A percentile compares a stretch with the other conserved stretches of the same genome.
phyloP scores from a whole-genome alignment of 2,113 vertebrate species.

The Labeo catla region DNA sequence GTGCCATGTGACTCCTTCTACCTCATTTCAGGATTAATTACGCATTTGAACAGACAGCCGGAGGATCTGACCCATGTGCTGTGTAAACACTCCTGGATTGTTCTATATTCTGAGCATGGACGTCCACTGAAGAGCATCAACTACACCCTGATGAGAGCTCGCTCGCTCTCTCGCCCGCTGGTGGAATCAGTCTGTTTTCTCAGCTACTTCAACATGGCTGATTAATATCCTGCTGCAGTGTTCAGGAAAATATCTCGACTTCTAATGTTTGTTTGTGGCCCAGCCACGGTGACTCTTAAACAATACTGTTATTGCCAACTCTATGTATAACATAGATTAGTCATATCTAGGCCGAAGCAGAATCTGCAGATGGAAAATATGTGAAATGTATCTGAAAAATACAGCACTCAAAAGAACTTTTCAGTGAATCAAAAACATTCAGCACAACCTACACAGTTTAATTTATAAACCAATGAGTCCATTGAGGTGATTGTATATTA shows the following conservation, averaged over 20 bases:
- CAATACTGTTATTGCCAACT: slow-evolving; percentile 43
- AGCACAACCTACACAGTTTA: not conserved
- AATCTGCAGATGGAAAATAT: not conserved
- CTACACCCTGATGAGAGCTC: slow-evolving; percentile 35
- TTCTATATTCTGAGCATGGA: slow-evolving; percentile 48
- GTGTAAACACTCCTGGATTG: slow-evolving; percentile 40
- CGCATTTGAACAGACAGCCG: slow-evolving; percentile 47
- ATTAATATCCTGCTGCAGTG: slow-evolving; percentile 46
- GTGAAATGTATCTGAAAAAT: not conserved
- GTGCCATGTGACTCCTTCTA: slow-evolving; percentile 33
- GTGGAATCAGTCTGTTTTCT: slow-evolving; percentile 23
- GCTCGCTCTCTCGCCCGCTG: not conserved
- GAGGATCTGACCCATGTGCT: slow-evolving; percentile 21
- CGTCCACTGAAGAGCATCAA: slow-evolving; percentile 45
- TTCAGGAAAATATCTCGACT: slow-evolving; percentile 22
- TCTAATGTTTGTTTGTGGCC: slow-evolving; percentile 46
- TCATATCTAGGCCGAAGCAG: slow-evolving; percentile 3
- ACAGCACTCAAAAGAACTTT: not conserved
- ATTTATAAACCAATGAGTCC: not conserved
- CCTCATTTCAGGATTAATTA: slow-evolving; percentile 53
- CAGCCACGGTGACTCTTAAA: slow-evolving; percentile 37
- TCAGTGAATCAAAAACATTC: not conserved
- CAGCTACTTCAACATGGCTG: slow-evolving; percentile 18
- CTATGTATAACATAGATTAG: slow-evolving; percentile 45
- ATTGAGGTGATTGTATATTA: no score